Percentiles rank a stretch among this genome's conserved stretches.
phyloP scores from a whole-genome alignment of 1,140 invertebrate species.

The Drosophila dunni region DNA sequence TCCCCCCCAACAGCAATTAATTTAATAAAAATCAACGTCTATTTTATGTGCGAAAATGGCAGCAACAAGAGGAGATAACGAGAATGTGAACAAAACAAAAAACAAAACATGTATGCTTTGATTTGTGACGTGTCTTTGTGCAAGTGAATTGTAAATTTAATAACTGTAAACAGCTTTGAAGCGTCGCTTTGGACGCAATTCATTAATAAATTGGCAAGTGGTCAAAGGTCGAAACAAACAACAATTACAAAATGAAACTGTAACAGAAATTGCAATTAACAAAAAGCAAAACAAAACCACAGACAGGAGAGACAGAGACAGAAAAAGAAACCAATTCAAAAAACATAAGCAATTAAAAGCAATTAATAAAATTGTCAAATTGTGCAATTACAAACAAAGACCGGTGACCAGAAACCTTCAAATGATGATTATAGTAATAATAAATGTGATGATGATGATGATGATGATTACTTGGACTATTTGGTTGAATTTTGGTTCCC shows the following conservation, averaged over 20 bases:
- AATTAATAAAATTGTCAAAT: conserved; percentile 79
- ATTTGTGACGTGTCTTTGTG: conserved; percentile 20
- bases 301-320: conserved; percentile 30
- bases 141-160: conserved; percentile 11
- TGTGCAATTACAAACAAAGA: conserved; percentile 70
- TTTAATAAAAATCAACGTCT: conserved; percentile 79
- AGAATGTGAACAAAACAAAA: conserved; percentile 37
- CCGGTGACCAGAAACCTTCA: conserved; percentile 11
- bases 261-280: conserved; percentile 75
- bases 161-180: conserved; percentile 28
- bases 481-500: conserved; percentile 8
- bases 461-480: conserved; percentile 13
- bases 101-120: conserved; percentile 25
- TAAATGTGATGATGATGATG: conserved; percentile 32
- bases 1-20: conserved; percentile 69
- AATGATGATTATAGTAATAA: conserved; percentile 10
- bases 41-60: conserved; percentile 29
- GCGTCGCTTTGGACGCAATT: conserved; percentile 50
- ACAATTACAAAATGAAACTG: conserved; percentile 66
- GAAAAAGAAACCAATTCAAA: conserved; percentile 46
- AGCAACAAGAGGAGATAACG: conserved; percentile 32
- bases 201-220: conserved; percentile 69
- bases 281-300: conserved; percentile 54
- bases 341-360: conserved; percentile 73
- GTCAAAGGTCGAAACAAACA: conserved; percentile 47